Evolutionary conservation across 2,888 invertebrate species (phyloP), one percentile per base, ranked within the genome.

Genomic region (Augochlorella aurata): DNA sequence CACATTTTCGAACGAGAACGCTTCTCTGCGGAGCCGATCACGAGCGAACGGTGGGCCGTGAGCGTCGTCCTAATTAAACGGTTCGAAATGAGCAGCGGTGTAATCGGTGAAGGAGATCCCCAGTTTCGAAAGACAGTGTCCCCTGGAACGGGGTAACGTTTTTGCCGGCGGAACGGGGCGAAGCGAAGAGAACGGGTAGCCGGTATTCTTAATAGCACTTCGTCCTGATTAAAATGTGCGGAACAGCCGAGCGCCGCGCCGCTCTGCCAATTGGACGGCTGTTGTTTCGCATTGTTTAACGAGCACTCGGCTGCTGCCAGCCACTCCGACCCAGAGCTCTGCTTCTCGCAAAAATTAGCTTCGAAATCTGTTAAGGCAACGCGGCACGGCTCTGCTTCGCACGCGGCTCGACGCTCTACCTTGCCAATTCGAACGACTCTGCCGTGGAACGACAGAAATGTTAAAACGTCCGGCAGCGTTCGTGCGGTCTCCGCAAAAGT

Each of bases 201-300:
- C 70, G 16, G 66, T 47, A 58, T 45, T 54, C 65, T 66, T 67
- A 54, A 71, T 67, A 68, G 76, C 71, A 75, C 76, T 80, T 71
- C 16, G 52, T 38, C 45, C 72, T 76, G 76, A 80, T 80, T 75
- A 76, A 76, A 72, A 72, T 76, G 63, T 65, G 61, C 58, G 50
- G 50, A 68, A 45, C 74, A 52, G 71, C n/a, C 18, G 45, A 66
- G 47, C 29, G 21, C 63, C 38, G 47, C 29, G 21, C 63, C 38
- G 66, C 67, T 58, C 66, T 24, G 44, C 67, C 72, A 73, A 79
- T 79, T 50, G 69, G 63, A 74, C 63, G 74, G 58, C 50, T 49
- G 49, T 68, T 49, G 71, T 61, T 45, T 44, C 80, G 75, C 72
- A 52, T 72, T 68, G 61, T 80, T 72, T 72, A 80, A 68, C 76